phyloP scores from a whole-genome alignment of 64 coral and sea anemone genomes.

The Orbicella faveolata region DNA sequence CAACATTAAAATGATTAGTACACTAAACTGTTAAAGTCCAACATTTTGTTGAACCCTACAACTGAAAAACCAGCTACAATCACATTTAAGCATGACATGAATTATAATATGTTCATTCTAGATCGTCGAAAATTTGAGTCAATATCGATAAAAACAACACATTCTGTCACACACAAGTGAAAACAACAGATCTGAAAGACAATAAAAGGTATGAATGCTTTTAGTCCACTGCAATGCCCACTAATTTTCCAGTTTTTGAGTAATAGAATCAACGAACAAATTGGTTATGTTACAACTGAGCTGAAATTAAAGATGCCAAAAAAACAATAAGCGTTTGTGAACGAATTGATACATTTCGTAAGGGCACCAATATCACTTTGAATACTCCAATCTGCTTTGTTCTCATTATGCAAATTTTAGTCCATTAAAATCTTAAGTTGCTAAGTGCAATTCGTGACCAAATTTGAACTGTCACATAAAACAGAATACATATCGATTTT shows the following conservation, averaged over 20 bases:
- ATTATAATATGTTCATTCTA: neutral
- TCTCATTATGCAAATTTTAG: conserved; percentile 7
- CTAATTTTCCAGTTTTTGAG: neutral
- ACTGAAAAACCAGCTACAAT: neutral
- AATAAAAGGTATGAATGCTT: neutral
- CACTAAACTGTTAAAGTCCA: neutral
- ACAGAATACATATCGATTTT: neutral
- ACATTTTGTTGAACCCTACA: neutral
- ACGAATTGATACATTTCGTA: neutral
- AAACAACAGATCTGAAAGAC: neutral
- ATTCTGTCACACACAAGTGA: conserved; percentile 7
- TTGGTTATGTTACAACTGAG: neutral
- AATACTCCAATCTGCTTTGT: neutral
- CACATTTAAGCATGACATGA: neutral
- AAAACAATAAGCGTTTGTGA: neutral
- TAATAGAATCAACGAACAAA: neutral
- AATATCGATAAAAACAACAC: conserved; percentile 29
- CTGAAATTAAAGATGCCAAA: neutral
- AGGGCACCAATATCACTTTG: neutral
- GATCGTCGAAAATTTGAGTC: neutral
- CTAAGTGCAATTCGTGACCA: neutral
- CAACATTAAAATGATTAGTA: neutral
- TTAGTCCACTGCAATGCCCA: neutral
- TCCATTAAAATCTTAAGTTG: neutral
- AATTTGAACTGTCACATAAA: neutral